Conservation (phyloP, 1,140 invertebrate species). For the Micrasema longulum region DNA sequence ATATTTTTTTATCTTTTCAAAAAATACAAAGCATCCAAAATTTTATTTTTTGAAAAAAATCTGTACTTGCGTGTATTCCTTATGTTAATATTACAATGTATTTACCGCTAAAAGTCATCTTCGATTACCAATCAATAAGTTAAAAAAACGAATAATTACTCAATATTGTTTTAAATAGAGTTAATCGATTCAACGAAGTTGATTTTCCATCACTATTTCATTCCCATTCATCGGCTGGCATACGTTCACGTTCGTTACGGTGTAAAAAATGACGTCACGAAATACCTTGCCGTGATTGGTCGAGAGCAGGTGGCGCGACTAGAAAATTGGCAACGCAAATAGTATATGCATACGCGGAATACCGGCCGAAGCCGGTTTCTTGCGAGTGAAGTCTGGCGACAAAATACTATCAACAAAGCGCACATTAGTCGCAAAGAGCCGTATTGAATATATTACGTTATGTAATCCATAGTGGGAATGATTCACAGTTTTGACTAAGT, state of each 20-base stretch:
- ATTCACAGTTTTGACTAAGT: neutral
- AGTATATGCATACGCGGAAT: conserved; percentile 15
- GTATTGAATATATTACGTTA: neutral
- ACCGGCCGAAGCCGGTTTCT: neutral
- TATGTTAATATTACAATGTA: no score
- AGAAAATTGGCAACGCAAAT: conserved; percentile 38
- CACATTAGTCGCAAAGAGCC: neutral
- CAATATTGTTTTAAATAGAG: no score
- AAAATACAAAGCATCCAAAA: no score
- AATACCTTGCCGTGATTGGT: conserved; percentile 13
- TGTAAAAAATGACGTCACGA: conserved; percentile 11
- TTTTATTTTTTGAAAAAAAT: no score
- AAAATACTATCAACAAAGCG: no score
- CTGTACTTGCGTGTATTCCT: no score
- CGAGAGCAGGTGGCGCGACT: conserved; percentile 35
- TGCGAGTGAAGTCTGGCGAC: neutral
- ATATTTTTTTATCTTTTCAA: no score
- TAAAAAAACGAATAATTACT: no score
- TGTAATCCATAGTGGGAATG: neutral
- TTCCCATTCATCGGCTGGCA: conserved; percentile 20
- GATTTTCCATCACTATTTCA: no score
- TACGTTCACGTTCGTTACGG: conserved; percentile 19
- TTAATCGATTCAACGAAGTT: no score
- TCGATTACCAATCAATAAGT: no score
- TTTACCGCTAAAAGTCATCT: no score